Evolutionary conservation across 2,797 vertebrate genomes (phyloP), one percentile per base, ranked within the genome.

Genomic region (Gorsachius magnificus): DNA sequence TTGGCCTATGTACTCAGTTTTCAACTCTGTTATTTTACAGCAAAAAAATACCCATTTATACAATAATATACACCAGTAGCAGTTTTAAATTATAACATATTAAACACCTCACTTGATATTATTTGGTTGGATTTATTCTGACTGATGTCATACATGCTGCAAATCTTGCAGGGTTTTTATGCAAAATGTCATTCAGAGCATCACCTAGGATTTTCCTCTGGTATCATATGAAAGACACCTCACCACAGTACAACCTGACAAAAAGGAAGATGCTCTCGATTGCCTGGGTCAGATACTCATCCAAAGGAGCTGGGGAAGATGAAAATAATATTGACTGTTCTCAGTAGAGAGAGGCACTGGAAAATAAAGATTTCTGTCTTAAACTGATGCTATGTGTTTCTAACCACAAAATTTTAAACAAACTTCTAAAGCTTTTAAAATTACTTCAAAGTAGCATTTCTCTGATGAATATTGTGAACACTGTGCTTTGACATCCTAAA

Each of bases 41-140:
- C 31, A 82, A 76, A 82, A 79, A 89, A 79, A 65, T 31, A 74
- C 43, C n/a, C 76, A 66, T 87, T 93, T 96, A 88, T 71, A 76
- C 56, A 35, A 35, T 24, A 84, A 79, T 33, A 82, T 69, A 50
- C 14, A 94, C 31, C 53, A 83, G 15, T 20, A 83, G 25, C 46
- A 77, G 53, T 78, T 95, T 96, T 70, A 94, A 96, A 95, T 78
- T 31, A 45, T 4, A 93, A 54, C 12, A 41, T 83, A 90, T 80
- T 51, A 87, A 96, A 95, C 53, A 89, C 28, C 64, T 94, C 61
- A 54, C 38, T 66, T 87, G 43, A 48, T 43, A 35, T 71, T 50
- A 74, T 78, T 93, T 71, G 7, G 17, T 71, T 90, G 57, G 43
- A 78, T 90, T 85, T 93, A 83, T 83, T 87, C 83, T 85, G 50